Evolutionary conservation across 1,140 invertebrate species (phyloP).

Genomic region (Sarcophaga peregrina): DNA sequence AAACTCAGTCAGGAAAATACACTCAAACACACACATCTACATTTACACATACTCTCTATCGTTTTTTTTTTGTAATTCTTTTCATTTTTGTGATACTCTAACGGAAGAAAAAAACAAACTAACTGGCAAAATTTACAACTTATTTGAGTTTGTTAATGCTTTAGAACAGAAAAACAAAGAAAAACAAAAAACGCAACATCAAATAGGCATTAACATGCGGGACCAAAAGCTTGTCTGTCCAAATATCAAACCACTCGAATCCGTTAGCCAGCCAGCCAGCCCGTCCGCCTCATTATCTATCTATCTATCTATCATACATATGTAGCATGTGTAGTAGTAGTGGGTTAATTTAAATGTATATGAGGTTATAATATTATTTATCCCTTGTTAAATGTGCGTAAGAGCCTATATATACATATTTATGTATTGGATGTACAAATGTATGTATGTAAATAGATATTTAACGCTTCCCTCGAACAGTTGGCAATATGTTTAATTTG

Average conservation of each 20-base stretch:
- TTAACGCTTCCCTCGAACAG: slow-evolving; percentile 2
- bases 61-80: too few relatives aligned
- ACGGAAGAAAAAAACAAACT: not conserved
- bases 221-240: slow-evolving; percentile 34
- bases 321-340: not conserved
- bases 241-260: not conserved
- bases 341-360: too few relatives aligned
- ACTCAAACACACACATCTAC: not conserved
- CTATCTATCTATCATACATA: not conserved
- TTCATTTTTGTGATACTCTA: not conserved
- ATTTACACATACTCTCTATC: not conserved
- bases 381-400: not conserved
- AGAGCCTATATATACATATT: not conserved
- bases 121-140: slow-evolving; percentile 39
- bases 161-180: not conserved
- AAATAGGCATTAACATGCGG: slow-evolving; percentile 29
- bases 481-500: slow-evolving; percentile 39
- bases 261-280: too few relatives aligned
- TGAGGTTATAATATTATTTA: too few relatives aligned
- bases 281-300: slow-evolving; percentile 7
- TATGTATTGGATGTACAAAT: not conserved
- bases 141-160: slow-evolving; percentile 36
- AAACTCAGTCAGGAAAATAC: not conserved
- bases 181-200: too few relatives aligned
- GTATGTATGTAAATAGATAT: not conserved